phyloP scores from a whole-genome alignment of 2,113 vertebrate genomes.

The Thinocorus orbignyianus region DNA sequence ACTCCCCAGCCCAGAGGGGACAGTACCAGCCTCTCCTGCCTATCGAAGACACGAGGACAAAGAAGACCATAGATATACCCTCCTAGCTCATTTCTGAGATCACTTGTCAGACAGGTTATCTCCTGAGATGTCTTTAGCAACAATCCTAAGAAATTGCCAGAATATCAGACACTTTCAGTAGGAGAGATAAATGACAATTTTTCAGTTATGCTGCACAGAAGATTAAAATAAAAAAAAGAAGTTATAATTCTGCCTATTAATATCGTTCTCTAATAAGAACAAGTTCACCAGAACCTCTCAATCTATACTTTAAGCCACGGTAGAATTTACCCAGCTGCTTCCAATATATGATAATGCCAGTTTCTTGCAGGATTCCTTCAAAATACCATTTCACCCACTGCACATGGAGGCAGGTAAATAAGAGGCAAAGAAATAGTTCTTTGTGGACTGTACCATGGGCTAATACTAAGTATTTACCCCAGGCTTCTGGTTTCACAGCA shows the following conservation, averaged over 20 bases:
- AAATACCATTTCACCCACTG: background rate
- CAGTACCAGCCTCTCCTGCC: background rate
- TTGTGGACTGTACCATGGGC: background rate
- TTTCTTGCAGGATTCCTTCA: background rate
- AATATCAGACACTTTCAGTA: background rate
- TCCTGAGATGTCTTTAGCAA: background rate
- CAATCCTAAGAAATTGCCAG: background rate
- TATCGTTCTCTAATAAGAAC: background rate
- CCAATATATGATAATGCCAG: background rate
- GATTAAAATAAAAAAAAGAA: background rate
- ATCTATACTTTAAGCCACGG: background rate
- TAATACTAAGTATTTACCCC: background rate
- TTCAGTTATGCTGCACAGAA: background rate
- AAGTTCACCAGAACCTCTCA: background rate
- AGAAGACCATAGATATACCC: fast-evolving
- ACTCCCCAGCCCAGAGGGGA: background rate
- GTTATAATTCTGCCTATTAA: background rate
- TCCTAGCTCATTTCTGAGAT: background rate
- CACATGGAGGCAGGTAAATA: background rate
- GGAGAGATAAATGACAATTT: background rate
- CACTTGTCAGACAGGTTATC: background rate
- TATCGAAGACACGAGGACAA: background rate
- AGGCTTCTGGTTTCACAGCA: background rate
- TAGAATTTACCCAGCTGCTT: background rate
- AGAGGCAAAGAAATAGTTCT: background rate